phyloP scores from a whole-genome alignment of 2,797 vertebrate species.

The Mus minutoides region DNA sequence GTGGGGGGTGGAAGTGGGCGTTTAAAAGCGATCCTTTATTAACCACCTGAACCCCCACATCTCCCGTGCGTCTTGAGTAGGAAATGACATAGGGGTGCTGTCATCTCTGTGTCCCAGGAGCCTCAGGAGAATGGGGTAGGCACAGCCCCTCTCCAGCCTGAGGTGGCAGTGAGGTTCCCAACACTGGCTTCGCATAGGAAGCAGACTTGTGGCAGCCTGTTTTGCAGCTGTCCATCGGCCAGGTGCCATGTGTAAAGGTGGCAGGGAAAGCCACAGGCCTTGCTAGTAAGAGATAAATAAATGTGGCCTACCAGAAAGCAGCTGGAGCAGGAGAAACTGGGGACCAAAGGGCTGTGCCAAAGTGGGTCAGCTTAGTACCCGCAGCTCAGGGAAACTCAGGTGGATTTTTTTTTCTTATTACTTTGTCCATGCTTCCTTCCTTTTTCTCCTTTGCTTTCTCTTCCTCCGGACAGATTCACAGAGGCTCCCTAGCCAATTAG shows the following conservation, averaged over 20 bases:
- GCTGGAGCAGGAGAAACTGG: constrained; percentile 63
- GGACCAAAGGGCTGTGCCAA: constrained; percentile 66
- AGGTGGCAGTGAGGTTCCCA: neutral
- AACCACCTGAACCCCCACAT: neutral
- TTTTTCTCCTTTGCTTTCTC: constrained; percentile 46
- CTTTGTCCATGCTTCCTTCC: constrained; percentile 26
- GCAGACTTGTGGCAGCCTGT: neutral
- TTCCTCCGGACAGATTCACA: constrained; percentile 55
- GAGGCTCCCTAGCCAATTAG: constrained; percentile 70
- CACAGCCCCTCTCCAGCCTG: neutral
- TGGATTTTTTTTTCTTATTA: constrained; percentile 42
- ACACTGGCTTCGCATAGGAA: neutral
- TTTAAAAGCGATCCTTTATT: neutral
- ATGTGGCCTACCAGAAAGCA: constrained; percentile 49
- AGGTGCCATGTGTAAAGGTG: neutral
- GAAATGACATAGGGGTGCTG: neutral
- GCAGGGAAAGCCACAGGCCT: neutral
- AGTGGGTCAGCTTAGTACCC: constrained; percentile 78
- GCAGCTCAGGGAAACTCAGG: constrained; percentile 63
- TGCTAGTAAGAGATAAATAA: constrained; percentile 37
- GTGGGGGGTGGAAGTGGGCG: neutral
- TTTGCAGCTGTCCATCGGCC: neutral
- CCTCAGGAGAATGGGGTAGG: neutral
- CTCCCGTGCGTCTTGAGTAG: neutral
- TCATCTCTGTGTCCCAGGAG: neutral